Evolutionary conservation across 2,113 vertebrate species (phyloP).

Genomic region (Psittacula cyanocephala): DNA sequence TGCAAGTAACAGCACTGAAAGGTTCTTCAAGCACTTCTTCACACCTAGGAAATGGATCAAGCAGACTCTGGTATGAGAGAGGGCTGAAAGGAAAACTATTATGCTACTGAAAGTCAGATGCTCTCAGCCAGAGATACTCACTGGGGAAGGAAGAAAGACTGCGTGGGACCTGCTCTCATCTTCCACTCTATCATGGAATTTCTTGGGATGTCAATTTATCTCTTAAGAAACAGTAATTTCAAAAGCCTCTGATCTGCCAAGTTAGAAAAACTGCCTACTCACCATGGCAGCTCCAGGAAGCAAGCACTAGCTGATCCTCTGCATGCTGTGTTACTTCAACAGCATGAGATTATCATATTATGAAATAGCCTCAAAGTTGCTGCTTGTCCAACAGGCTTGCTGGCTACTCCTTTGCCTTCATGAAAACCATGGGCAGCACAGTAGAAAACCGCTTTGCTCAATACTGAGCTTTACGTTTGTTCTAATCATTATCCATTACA

Average conservation of each 20-base stretch:
- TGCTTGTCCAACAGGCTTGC: not conserved
- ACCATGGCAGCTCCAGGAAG: not conserved
- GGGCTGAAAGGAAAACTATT: not conserved
- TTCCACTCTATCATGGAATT: not conserved
- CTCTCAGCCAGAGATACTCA: not conserved
- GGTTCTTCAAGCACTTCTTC: conserved; percentile 4
- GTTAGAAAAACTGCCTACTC: not conserved
- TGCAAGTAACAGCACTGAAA: not conserved
- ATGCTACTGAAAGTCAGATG: not conserved
- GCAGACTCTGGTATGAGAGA: not conserved
- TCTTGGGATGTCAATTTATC: conserved; percentile 15
- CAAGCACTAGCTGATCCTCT: not conserved
- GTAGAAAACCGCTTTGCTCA: not conserved
- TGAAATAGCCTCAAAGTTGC: not conserved
- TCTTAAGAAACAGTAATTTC: not conserved
- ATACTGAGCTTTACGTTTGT: not conserved
- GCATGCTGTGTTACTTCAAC: not conserved
- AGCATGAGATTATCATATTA: conserved; percentile 4
- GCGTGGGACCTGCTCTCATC: not conserved
- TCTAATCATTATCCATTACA: not conserved
- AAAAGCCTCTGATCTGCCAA: conserved; percentile 12
- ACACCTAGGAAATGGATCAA: not conserved
- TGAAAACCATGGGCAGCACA: not conserved
- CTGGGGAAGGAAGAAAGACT: not conserved
- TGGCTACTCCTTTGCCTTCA: not conserved